Percentiles rank a stretch among this genome's conserved stretches.
Conservation (phyloP, 2,797 vertebrate species). For the Sebastes wilsoni region DNA sequence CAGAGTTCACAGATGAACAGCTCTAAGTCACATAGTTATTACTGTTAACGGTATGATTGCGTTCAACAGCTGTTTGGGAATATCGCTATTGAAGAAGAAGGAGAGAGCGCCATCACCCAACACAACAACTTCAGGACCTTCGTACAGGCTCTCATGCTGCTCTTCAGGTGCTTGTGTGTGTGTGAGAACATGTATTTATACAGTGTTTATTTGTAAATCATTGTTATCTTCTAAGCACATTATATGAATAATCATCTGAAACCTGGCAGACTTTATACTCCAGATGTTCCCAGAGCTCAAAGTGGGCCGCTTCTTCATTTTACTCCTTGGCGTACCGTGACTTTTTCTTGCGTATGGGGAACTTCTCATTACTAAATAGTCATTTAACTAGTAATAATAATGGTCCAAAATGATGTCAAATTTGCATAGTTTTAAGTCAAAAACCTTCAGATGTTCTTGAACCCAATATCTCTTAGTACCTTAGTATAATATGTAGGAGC, state of each 20-base stretch:
- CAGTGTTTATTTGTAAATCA: not conserved
- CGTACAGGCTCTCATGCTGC: slow-evolving; percentile 94
- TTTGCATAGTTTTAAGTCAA: too few relatives aligned
- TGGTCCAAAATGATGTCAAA: too few relatives aligned
- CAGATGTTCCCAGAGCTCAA: not conserved
- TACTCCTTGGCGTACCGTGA: too few relatives aligned
- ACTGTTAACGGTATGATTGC: slow-evolving; percentile 21
- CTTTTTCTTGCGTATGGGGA: too few relatives aligned
- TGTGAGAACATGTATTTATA: not conserved
- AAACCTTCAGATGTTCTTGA: too few relatives aligned
- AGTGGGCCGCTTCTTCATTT: too few relatives aligned
- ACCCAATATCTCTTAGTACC: too few relatives aligned
- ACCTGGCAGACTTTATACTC: not conserved
- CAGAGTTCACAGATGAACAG: not conserved
- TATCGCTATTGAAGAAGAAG: slow-evolving; percentile 85
- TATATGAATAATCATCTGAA: not conserved
- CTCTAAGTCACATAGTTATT: not conserved
- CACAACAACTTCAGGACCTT: slow-evolving; percentile 98
- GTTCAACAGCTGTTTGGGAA: slow-evolving; percentile 91
- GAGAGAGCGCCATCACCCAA: slow-evolving; percentile 90
- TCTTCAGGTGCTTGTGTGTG: slow-evolving; percentile 86
- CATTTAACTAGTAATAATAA: too few relatives aligned
- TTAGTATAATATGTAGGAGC: too few relatives aligned
- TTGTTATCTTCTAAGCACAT: not conserved
- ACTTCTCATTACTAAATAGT: too few relatives aligned